Evolutionary conservation across 2,113 vertebrate genomes (phyloP), one percentile per base, ranked within the genome.

Genomic region (Cisticola juncidis): DNA sequence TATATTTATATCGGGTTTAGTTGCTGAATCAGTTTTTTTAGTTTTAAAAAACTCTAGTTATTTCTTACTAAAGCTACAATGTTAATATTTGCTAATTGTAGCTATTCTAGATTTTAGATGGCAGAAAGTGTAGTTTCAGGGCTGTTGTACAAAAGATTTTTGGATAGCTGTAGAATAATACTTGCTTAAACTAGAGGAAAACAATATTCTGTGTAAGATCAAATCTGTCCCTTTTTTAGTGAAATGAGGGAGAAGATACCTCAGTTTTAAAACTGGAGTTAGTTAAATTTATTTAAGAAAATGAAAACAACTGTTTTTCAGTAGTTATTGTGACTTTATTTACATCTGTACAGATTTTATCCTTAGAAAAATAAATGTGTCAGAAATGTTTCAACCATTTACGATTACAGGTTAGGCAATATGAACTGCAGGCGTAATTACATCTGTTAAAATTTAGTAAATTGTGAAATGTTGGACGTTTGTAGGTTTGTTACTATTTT

Each of bases 131-230:
- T 33, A 40, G 12, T 72, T 87, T 78, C 28, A 31, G 10, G 21
- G 6, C 35, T 68, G 11, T 51, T 0, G 0, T 36, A 14, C 0
- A 1, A 11, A 50, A 68, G 9, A 5, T 23, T 72, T 76, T 64
- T 64, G 29, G 12, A 9, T 54, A 71, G 35, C 26, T 66, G 6
- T 93, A 35, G 35, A 51, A 9, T 57, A 45, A 6, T 54, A 31
- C 8, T 79, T 5, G 5, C 6, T 81, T 68, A 20, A 69, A 42
- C 6, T 40, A 50, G 8, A 61, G 47, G 60, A 66, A 57, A 38
- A 0, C 3, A 35, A n/a, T 33, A 5, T 35, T 82, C 5, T 16
- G 9, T 62, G 5, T 45, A 72, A 66, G 22, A 38, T 62, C 6
- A 50, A 20, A 12, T 76, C 16, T 51, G 1, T 47, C 4, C 25